These are phyloP conservation scores for Drosophila lacicola DNA, from an alignment of 2,888 invertebrate species.

Conservation along the genomic window DNA sequence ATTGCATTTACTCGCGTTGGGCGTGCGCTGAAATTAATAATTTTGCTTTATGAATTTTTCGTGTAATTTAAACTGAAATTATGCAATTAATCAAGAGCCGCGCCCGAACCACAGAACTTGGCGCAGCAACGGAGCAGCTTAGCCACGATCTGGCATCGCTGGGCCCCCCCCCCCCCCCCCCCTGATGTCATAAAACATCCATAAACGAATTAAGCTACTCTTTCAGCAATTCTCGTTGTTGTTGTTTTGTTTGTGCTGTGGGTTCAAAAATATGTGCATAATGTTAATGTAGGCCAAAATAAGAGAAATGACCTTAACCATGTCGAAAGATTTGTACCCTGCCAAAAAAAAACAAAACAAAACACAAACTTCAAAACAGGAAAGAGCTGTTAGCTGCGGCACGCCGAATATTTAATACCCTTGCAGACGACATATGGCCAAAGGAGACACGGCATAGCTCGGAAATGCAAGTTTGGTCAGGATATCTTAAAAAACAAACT, in stretches of 20 bases:
- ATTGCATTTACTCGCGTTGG: slow-evolving; percentile 33
- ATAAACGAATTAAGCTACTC: slow-evolving; percentile 41
- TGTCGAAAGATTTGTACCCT: slow-evolving; percentile 59
- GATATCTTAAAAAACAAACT: too few relatives aligned
- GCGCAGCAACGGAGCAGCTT: slow-evolving; percentile 6
- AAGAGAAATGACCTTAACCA: slow-evolving; percentile 67
- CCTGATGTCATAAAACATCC: slow-evolving; percentile 59
- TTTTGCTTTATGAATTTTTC: slow-evolving; percentile 47
- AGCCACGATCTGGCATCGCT: slow-evolving; percentile 11
- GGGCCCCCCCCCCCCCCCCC: too few relatives aligned
- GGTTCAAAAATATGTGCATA: slow-evolving; percentile 32
- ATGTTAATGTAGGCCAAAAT: slow-evolving; percentile 67
- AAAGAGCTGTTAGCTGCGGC: neutral
- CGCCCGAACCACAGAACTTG: slow-evolving; percentile 18
- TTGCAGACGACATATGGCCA: neutral
- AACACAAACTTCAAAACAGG: slow-evolving; percentile 1
- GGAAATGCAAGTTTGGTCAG: too few relatives aligned
- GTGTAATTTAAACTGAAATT: slow-evolving; percentile 59
- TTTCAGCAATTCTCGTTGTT: slow-evolving; percentile 13
- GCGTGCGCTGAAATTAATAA: slow-evolving; percentile 47
- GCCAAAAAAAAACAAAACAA: slow-evolving; percentile 45
- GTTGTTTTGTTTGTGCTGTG: slow-evolving; percentile 15
- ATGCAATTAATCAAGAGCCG: slow-evolving; percentile 60
- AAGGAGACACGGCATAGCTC: too few relatives aligned
- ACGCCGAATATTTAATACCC: slow-evolving; percentile 1